Evolutionary conservation across 2,888 invertebrate genomes (phyloP), one percentile per base, ranked within the genome.

Genomic region (Helleia helle): DNA sequence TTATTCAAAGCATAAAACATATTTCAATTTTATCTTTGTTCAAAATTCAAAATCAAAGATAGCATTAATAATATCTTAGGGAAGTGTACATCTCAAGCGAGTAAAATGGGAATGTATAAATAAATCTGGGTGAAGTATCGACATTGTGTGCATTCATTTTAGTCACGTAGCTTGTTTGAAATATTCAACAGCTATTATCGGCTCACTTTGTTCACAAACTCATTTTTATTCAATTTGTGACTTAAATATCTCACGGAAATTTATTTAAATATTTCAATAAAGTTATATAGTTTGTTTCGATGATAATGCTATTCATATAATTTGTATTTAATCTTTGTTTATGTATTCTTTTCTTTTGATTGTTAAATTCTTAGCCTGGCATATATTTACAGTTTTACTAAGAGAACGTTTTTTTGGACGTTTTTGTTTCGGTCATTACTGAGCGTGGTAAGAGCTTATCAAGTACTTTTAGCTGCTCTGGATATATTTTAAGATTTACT

Each of bases 171-270:
- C 56, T 58, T 63, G 65, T 67, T 71, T 74, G 70, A 73, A 77
- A 79, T 79, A 79, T 80, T 77, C 74, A 76, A 71, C 66, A 61
- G 66, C 65, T 68, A 76, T 79, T 79, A 80, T 75, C 72, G 64
- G 61, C 62, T 64, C 71, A 68, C 68, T 79, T 77, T 79, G 73
- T 75, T 71, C 59, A 74, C 73, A 71, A 73, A 73, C 66, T 63
- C 59, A 68, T 75, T 74, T 72, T 59, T 65, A 74, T 77, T 75
- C 66, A 71, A 74, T 76, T 71, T 55, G 52, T 50, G 59, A 56
- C 47, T 36, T 38, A 44, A 48, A 46, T 37, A 43, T 49, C 41
- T 43, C 36, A 34, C 42, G 17, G 30, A 31, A 39, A 39, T 25
- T 11, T 18, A 22, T 34, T 40, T 31, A 24, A 24, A 31, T 40